These are phyloP conservation scores for Cyprinodon diabolis DNA, from an alignment of 2,797 vertebrate species.

Conservation along the genomic window DNA sequence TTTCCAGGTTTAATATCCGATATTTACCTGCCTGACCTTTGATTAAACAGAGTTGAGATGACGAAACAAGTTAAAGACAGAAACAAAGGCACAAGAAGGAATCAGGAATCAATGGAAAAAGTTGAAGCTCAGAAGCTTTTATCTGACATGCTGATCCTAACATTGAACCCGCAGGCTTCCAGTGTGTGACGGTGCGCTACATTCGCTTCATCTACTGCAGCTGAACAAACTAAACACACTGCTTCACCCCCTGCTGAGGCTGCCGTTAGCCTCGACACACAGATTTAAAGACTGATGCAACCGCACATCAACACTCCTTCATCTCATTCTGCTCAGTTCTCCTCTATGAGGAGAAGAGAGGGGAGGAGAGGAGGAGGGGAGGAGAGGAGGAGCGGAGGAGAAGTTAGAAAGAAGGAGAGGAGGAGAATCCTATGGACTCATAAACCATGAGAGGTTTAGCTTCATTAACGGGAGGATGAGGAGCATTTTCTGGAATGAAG, in stretches of 20 bases:
- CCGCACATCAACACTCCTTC: slow-evolving; percentile 54
- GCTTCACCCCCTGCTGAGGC: slow-evolving; percentile 52
- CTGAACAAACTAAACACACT: slow-evolving; percentile 43
- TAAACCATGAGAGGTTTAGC: too few relatives aligned
- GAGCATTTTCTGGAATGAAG: too few relatives aligned
- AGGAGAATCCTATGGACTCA: too few relatives aligned
- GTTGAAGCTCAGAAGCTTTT: slow-evolving; percentile 28
- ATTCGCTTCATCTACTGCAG: slow-evolving; percentile 58
- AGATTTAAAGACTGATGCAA: slow-evolving; percentile 65
- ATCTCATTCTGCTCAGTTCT: slow-evolving; percentile 10
- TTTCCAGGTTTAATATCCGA: slow-evolving; percentile 18
- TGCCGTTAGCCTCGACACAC: slow-evolving; percentile 35
- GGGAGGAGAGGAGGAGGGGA: slow-evolving; percentile 13
- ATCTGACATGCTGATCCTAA: slow-evolving; percentile 44
- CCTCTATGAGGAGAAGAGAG: slow-evolving; percentile 38
- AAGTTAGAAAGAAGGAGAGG: slow-evolving; percentile 56
- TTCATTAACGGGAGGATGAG: too few relatives aligned
- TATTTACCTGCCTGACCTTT: slow-evolving; percentile 18
- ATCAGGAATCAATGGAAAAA: slow-evolving; percentile 48
- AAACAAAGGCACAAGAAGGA: slow-evolving; percentile 41
- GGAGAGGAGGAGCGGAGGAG: slow-evolving; percentile 34
- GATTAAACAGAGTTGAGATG: slow-evolving; percentile 19
- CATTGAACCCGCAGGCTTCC: slow-evolving; percentile 56
- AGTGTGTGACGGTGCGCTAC: slow-evolving; percentile 50
- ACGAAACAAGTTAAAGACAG: slow-evolving; percentile 14